Evolutionary conservation across 2,888 invertebrate genomes (phyloP).

Genomic region (Spodoptera exigua): DNA sequence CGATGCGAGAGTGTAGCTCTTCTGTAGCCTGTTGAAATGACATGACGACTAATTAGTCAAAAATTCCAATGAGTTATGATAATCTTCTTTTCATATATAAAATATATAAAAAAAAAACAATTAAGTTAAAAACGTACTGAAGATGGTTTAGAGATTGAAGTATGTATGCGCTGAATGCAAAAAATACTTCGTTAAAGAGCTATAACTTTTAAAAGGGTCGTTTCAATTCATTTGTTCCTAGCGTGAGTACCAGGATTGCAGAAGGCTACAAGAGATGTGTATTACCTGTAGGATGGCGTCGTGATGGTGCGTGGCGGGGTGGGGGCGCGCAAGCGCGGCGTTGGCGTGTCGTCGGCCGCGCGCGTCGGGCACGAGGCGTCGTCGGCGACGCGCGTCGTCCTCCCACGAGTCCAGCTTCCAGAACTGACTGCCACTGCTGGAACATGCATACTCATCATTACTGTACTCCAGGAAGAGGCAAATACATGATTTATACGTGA

Average conservation of each 20-base stretch:
- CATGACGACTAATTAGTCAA: not conserved
- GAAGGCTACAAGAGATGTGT: not conserved
- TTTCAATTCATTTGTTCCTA: not conserved
- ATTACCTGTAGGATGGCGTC: slow-evolving; percentile 96
- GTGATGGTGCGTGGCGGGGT: slow-evolving; percentile 93
- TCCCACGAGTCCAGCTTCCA: slow-evolving; percentile 99
- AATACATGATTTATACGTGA: too few relatives aligned
- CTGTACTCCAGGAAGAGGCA: too few relatives aligned
- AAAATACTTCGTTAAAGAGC: too few relatives aligned
- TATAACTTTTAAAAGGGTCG: not conserved
- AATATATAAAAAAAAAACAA: too few relatives aligned
- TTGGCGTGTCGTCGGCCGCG: slow-evolving; percentile 97
- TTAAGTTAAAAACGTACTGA: too few relatives aligned
- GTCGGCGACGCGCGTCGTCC: slow-evolving; percentile 98
- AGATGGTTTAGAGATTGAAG: too few relatives aligned
- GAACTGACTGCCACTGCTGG: slow-evolving; percentile 86
- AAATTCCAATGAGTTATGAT: too few relatives aligned
- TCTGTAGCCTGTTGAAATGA: slow-evolving; percentile 93
- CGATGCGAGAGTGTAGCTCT: slow-evolving; percentile 97
- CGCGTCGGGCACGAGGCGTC: slow-evolving; percentile 98
- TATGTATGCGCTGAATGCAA: too few relatives aligned
- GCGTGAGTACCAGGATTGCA: slow-evolving; percentile 12
- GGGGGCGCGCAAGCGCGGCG: slow-evolving; percentile 94
- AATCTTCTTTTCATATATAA: too few relatives aligned
- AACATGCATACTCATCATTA: not conserved